phyloP scores from a whole-genome alignment of 2,888 invertebrate genomes.

The Drosophila mercatorum region DNA sequence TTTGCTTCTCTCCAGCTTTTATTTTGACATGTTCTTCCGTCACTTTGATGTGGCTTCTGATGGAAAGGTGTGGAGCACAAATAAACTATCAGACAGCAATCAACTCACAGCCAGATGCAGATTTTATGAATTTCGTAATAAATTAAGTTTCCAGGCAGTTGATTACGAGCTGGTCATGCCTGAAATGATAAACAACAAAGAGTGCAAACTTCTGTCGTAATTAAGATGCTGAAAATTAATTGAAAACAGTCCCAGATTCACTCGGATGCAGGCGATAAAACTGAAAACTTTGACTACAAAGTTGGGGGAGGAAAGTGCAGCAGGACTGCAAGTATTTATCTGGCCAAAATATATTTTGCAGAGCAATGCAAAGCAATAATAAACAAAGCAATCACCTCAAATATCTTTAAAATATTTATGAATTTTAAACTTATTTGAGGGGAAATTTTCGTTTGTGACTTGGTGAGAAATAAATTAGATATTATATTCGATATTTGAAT shows the following conservation, averaged over 20 bases:
- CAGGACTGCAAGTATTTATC: not conserved
- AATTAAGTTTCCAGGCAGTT: slow-evolving; percentile 12
- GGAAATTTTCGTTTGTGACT: no score
- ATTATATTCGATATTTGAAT: no score
- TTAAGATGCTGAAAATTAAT: not conserved
- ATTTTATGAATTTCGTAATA: slow-evolving; percentile 16
- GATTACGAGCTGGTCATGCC: not conserved
- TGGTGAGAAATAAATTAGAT: no score
- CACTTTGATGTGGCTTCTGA: slow-evolving; percentile 50
- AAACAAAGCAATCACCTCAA: not conserved
- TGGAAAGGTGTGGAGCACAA: slow-evolving; percentile 11
- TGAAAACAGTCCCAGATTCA: not conserved
- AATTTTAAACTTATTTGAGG: not conserved
- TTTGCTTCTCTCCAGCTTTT: not conserved
- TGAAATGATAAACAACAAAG: not conserved
- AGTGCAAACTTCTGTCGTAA: not conserved
- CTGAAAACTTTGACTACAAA: slow-evolving; percentile 1
- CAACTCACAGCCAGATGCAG: slow-evolving; percentile 3
- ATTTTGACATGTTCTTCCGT: slow-evolving; percentile 39
- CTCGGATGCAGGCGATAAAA: slow-evolving; percentile 6
- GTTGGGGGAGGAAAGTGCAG: not conserved
- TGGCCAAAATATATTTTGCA: not conserved
- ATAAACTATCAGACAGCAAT: not conserved
- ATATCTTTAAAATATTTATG: not conserved
- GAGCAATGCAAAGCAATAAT: not conserved